phyloP scores from a whole-genome alignment of 2,888 invertebrate genomes.

The Agrotis exclamationis region DNA sequence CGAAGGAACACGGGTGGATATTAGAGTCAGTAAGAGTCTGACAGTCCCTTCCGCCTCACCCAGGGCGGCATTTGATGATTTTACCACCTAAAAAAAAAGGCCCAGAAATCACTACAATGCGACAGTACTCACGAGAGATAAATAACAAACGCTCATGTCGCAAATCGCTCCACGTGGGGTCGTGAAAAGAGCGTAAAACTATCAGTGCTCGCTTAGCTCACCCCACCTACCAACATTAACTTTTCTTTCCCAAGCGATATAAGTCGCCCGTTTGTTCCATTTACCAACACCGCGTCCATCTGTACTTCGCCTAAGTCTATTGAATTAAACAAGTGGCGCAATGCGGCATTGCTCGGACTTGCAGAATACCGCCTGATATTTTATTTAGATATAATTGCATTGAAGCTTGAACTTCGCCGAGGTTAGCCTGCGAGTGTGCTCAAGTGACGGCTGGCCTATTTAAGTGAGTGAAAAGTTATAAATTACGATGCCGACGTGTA shows the following conservation, averaged over 20 bases:
- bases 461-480: conserved; percentile 6
- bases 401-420: conserved; percentile 46
- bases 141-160: not conserved
- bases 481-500: not conserved
- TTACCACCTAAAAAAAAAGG: too few species aligned
- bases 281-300: conserved; percentile 14
- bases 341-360: conserved; percentile 57
- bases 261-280: conserved; percentile 21
- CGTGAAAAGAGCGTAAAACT: not conserved
- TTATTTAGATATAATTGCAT: conserved; percentile 64
- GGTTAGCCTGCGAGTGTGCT: conserved; percentile 9
- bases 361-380: conserved; percentile 53
- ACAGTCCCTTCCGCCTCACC: too few species aligned
- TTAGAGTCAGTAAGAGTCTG: too few species aligned
- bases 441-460: not conserved
- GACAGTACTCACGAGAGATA: not conserved
- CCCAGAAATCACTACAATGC: too few species aligned
- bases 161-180: not conserved
- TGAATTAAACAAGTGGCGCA: conserved; percentile 61
- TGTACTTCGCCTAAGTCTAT: conserved; percentile 49
- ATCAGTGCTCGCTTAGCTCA: not conserved
- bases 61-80: too few species aligned
- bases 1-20: too few species aligned
- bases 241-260: not conserved
- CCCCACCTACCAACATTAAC: not conserved